phyloP scores from a whole-genome alignment of 2,113 vertebrate species.

The Myxocyprinus asiaticus region DNA sequence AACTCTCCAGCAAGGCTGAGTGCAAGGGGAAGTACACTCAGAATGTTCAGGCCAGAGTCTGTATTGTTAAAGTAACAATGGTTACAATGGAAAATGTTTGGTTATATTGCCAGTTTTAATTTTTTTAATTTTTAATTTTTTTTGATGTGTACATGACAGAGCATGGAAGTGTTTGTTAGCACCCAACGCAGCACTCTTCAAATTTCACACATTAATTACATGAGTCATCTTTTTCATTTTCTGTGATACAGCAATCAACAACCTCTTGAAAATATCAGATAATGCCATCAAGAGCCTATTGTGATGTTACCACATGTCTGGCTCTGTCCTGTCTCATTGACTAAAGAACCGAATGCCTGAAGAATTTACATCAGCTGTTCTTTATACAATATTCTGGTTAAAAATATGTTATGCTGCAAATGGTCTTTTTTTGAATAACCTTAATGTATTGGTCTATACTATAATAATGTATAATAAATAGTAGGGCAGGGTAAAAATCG shows the following conservation, averaged over 20 bases:
- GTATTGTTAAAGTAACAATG: constrained; percentile 25
- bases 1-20: constrained; percentile 50
- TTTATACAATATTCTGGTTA: not conserved
- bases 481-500: too few species aligned
- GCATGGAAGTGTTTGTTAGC: not conserved
- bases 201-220: constrained; percentile 8
- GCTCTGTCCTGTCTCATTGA: not conserved
- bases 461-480: too few species aligned
- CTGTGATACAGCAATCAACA: not conserved
- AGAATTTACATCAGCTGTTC: not conserved
- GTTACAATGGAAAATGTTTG: too few species aligned
- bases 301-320: constrained; percentile 7
- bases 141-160: not conserved
- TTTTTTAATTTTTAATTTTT: too few species aligned
- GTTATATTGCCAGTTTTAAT: not conserved
- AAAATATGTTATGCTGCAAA: too few species aligned
- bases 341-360: too few species aligned
- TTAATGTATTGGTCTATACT: too few species aligned
- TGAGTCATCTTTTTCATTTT: constrained; percentile 10
- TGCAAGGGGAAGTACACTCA: constrained; percentile 42
- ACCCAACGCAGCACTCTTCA: not conserved
- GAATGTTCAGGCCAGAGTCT: not conserved
- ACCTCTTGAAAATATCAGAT: constrained; percentile 14
- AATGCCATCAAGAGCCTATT: constrained; percentile 13
- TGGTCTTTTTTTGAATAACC: too few species aligned